Evolutionary conservation across 2,888 invertebrate genomes (phyloP), one percentile per base, ranked within the genome.

Genomic region (Trissolcus japonicus): DNA sequence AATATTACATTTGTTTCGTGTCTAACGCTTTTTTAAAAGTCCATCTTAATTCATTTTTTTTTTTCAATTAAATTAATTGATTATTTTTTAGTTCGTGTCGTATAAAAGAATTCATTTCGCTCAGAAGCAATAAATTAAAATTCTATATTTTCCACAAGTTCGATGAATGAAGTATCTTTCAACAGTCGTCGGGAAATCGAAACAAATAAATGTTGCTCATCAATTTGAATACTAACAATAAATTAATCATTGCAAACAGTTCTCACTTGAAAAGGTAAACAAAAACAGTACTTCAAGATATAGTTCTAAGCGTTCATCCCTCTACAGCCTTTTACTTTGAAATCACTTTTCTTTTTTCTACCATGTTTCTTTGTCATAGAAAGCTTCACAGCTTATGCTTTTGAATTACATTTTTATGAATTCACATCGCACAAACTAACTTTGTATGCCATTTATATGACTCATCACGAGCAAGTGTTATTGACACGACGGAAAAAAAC

Each of bases 391-490:
- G 35, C 40, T 61, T 16, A 21, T 25, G 55, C 50, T 57, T 54
- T 6, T 29, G 55, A 59, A 68, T 46, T 68, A 35, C 68, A 55
- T 55, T 60, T 68, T 68, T 55, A 68, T 53, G 59, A 57, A 59
- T 59, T 59, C 67, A 16, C 35, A 46, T 60, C 57, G 53, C 51
- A 46, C 43, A 54, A 53, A 51, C 35, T 16, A 43, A 17, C 35
- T 59, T 53, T 59, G 25, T 43, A 53, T 40, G 17, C 53, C 67
- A 53, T 67, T 59, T 51, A 53, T 29, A 21, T 48, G 25, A 67
- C 53, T 67, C 59, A 67, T 14, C 50, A 40, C n/a, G 25, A 25
- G 16, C 40, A n/a, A 40, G 14, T 13, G 55, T 56, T 65, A 65
- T 63, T 54, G 63, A 63, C 63, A 25, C 48, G 59, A 14, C 43